Percentiles rank a stretch among this genome's conserved stretches.
Evolutionary conservation across 2,888 invertebrate genomes (phyloP).

Genomic region (Pyralis farinalis): DNA sequence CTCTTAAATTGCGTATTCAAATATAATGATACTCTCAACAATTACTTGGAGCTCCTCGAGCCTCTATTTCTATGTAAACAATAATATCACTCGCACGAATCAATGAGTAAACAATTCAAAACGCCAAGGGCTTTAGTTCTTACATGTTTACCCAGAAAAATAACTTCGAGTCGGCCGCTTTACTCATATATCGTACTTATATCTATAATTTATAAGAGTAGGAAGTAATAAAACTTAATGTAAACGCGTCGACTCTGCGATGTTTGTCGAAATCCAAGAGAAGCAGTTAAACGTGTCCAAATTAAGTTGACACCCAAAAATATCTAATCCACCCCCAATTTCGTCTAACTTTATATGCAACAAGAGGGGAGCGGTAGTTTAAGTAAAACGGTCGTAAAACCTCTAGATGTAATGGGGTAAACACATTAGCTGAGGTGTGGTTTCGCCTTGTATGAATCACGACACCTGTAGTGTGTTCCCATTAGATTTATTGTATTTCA

Average conservation of each 20-base stretch:
- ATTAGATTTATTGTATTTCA: slow-evolving; percentile 30
- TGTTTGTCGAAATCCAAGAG: slow-evolving; percentile 66
- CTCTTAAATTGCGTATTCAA: too few relatives aligned
- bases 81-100: too few relatives aligned
- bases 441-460: slow-evolving; percentile 46
- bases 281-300: slow-evolving; percentile 48
- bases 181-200: slow-evolving; percentile 45
- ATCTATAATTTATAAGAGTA: slow-evolving; percentile 67
- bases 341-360: slow-evolving; percentile 24
- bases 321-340: slow-evolving; percentile 22
- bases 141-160: slow-evolving; percentile 57
- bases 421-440: slow-evolving; percentile 64
- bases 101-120: slow-evolving; percentile 33
- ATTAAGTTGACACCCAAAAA: slow-evolving; percentile 32
- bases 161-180: slow-evolving; percentile 41
- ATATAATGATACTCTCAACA: too few relatives aligned
- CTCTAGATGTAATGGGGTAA: slow-evolving; percentile 64
- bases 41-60: too few relatives aligned
- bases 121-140: slow-evolving; percentile 33
- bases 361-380: slow-evolving; percentile 28
- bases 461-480: slow-evolving; percentile 58
- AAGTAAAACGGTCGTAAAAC: slow-evolving; percentile 40
- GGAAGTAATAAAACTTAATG: slow-evolving; percentile 76
- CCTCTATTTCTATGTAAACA: too few relatives aligned
- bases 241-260: slow-evolving; percentile 56